Base-by-base conservation (phyloP, 2,888 invertebrate genomes). In the Caenorhabditis parvicauda region DNA sequence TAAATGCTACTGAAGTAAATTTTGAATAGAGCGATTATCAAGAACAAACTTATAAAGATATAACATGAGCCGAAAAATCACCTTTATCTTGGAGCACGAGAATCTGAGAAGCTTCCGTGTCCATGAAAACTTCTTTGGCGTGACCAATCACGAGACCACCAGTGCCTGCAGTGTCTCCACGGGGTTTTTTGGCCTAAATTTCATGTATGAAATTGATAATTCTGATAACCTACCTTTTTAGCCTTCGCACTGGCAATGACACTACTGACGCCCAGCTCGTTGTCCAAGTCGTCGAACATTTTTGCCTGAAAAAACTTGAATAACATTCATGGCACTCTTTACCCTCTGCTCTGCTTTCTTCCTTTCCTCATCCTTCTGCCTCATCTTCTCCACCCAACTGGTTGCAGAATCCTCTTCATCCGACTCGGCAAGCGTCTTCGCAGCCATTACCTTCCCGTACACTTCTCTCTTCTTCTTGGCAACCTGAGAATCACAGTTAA, bases 71-170 rank as follows among this genome's bases (percentile, higher is more conserved):
- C 2, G 27, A 47, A 5, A 24, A 35, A 9, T n/a, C 63, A 84
- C 88, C 90, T 82, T 90, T 88, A 84, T 98, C 98, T 81, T 94
- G 90, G 49, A 99, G 85, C 1, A 96, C 98, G 67, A 98, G 85
- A 74, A 98, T 88, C 21, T 92, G 87, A 41, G 88, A 88, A 73
- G 87, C 72, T 64, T 79, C 81, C 60, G 78, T 79, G 27, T 68
- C 74, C 25, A 70, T 17, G 52, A 81, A 82, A 4, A 63, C 70
- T 9, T 78, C 76, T 53, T 74, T 66, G 38, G 73, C 88, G 82
- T 98, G 98, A 74, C 91, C 89, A 1, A 94, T 91, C 73, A 87
- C 87, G 46, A 98, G 84, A 0, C 95, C 95, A 71, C 85, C 74
- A 1, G 77, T 72, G 28, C 37, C 49, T 46, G 28, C 27, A 25